These are phyloP conservation scores for Thera obeliscata DNA, from an alignment of 2,888 invertebrate genomes.

Conservation along the genomic window DNA sequence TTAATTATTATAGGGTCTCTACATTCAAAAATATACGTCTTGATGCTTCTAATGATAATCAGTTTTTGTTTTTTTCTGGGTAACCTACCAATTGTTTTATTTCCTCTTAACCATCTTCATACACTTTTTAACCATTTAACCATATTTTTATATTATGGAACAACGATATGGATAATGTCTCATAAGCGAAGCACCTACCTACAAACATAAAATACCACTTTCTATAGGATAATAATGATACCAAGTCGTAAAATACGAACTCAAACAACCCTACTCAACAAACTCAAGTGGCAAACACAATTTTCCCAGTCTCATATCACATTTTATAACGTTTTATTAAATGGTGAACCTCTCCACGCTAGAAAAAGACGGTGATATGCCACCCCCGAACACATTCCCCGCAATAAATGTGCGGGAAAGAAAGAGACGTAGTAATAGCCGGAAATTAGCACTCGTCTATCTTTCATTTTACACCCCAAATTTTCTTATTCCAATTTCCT, in stretches of 20 bases:
- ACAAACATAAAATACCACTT: conserved; percentile 1
- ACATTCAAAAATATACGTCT: neutral
- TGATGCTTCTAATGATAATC: conserved; percentile 1
- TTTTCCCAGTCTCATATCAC: conserved; percentile 42
- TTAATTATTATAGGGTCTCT: conserved; percentile 40
- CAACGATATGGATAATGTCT: too few species aligned
- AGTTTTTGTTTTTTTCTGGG: neutral
- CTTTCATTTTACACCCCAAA: conserved; percentile 91
- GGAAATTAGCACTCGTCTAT: conserved; percentile 90
- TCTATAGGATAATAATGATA: conserved; percentile 11
- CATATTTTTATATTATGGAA: neutral
- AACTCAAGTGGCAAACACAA: conserved; percentile 36
- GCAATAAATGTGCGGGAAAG: conserved; percentile 82
- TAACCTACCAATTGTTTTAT: neutral
- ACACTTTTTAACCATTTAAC: too few species aligned
- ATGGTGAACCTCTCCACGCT: conserved; percentile 62
- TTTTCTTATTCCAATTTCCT: conserved; percentile 91
- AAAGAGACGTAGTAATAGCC: conserved; percentile 84
- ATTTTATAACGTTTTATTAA: conserved; percentile 59
- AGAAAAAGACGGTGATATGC: conserved; percentile 76
- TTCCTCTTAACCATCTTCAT: neutral
- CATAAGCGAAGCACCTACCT: neutral
- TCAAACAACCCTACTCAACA: conserved; percentile 36
- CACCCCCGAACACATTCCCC: conserved; percentile 66
- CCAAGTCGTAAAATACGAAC: conserved; percentile 38